Base-by-base conservation (phyloP, 35 echinoderm and acorn worm genomes). In the Diadema setosum region DNA sequence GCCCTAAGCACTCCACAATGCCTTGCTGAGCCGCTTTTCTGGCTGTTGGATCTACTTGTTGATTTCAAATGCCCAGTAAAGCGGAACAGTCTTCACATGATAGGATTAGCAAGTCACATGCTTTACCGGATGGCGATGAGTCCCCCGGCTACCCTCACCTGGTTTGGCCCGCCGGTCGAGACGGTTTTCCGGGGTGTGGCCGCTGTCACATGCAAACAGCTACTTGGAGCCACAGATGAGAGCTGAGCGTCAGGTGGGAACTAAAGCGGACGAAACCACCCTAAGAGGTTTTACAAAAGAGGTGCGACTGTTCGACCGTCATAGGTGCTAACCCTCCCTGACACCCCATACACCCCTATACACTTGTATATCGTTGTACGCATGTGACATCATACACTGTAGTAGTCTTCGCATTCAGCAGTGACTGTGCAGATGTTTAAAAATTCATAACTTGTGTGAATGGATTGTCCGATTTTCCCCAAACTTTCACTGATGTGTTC, bases 181-280 rank as follows among this genome's bases (percentile, higher is more conserved):
- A 59, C 60, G 49, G 57, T 86, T 81, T 67, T 24, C 59, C 57
- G 83, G 55, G 59, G 83, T 86, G 83, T 86, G 83, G 57, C 83
- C 83, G 39, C 24, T 86, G 57, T 18, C 39, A 46, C 60, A 86
- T 73, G 60, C 25, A 26, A 86, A 18, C 57, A 86, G 82, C 82
- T 84, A 21, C 82, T 65, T 74, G 48, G 46, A 65, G 48, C 82
- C 83, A 86, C 83, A 86, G 20, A 39, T 86, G 83, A 86, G 83
- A 86, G 83, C 60, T 86, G 83, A 37, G 55, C 39, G 23, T 20
- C 60, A 86, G 83, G 29, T 21, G 49, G 59, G 46, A 57, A 65
- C 83, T 39, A 86, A 32, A 58, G 18, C 17, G 4, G 83, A 42
- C 29, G 41, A 33, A 70, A 45, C 17, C 42, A 86, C 23, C 83